Conservation (phyloP, 2,888 invertebrate genomes). For the Eilema griseolum region DNA sequence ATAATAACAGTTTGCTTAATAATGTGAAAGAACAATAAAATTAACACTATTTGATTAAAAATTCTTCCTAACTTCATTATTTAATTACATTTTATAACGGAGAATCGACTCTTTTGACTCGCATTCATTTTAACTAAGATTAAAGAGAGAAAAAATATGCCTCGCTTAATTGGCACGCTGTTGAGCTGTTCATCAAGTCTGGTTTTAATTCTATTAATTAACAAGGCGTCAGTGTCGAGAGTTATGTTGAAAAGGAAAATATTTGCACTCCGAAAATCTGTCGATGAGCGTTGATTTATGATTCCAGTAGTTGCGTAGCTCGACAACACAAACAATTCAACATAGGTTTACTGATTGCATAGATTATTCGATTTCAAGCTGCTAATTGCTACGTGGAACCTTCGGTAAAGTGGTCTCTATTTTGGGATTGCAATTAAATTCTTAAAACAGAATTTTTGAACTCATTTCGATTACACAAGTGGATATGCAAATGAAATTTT, state of each 20-base stretch:
- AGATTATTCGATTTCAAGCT: slow-evolving; percentile 50
- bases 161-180: slow-evolving; percentile 60
- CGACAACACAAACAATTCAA: slow-evolving; percentile 67
- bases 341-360: slow-evolving; percentile 65
- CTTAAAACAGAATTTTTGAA: no score
- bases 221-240: slow-evolving; percentile 66
- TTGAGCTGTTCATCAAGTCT: slow-evolving; percentile 67
- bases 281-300: slow-evolving; percentile 82
- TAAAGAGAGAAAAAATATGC: slow-evolving; percentile 44
- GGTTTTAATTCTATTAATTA: slow-evolving; percentile 76
- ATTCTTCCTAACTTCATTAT: slow-evolving; percentile 10
- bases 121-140: slow-evolving; percentile 37
- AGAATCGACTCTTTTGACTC: slow-evolving; percentile 23
- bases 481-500: no score
- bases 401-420: neutral
- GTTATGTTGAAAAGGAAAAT: slow-evolving; percentile 73
- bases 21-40: slow-evolving; percentile 4
- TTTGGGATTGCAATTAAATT: no score
- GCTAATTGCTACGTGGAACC: neutral
- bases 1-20: neutral
- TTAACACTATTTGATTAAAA: slow-evolving; percentile 6
- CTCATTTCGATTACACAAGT: no score
- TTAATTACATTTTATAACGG: slow-evolving; percentile 17
- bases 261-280: slow-evolving; percentile 72
- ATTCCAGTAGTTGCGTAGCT: slow-evolving; percentile 78